Conservation (phyloP, 2,888 invertebrate species). For the Thecophora atra region DNA sequence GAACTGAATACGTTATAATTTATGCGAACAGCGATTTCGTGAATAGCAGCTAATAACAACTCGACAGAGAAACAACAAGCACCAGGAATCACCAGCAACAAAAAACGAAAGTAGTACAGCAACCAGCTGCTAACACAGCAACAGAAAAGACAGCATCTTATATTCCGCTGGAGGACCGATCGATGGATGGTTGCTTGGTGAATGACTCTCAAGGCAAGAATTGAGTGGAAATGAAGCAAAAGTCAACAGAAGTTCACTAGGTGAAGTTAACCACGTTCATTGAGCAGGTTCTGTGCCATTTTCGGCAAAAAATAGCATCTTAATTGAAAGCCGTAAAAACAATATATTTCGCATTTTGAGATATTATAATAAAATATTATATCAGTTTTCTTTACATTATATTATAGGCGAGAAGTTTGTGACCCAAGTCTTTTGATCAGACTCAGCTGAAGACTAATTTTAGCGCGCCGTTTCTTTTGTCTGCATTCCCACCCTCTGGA, state of each 20-base stretch:
- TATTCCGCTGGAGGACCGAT: not conserved
- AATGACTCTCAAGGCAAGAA: not conserved
- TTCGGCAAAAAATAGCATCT: too few species aligned
- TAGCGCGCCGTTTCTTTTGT: not conserved
- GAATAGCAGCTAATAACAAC: constrained; percentile 30
- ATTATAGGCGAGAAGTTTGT: too few species aligned
- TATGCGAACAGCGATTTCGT: constrained; percentile 24
- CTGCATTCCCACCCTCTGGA: too few species aligned
- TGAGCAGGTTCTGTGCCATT: too few species aligned
- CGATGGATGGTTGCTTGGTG: not conserved
- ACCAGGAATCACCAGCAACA: not conserved
- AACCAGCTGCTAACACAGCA: constrained; percentile 11
- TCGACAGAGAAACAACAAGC: constrained; percentile 6
- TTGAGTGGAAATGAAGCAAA: not conserved
- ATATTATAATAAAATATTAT: too few species aligned
- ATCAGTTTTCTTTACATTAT: too few species aligned
- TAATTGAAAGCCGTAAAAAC: too few species aligned
- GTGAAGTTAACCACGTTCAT: constrained; percentile 12
- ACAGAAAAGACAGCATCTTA: not conserved
- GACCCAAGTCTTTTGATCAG: too few species aligned
- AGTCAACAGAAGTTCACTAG: not conserved
- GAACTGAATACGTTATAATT: constrained; percentile 14
- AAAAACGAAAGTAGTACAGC: constrained; percentile 16
- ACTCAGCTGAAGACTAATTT: too few species aligned
- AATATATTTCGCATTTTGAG: too few species aligned